These are phyloP conservation scores for Rhodeus uyekii DNA, from an alignment of 2,797 vertebrate genomes.

Conservation along the genomic window DNA sequence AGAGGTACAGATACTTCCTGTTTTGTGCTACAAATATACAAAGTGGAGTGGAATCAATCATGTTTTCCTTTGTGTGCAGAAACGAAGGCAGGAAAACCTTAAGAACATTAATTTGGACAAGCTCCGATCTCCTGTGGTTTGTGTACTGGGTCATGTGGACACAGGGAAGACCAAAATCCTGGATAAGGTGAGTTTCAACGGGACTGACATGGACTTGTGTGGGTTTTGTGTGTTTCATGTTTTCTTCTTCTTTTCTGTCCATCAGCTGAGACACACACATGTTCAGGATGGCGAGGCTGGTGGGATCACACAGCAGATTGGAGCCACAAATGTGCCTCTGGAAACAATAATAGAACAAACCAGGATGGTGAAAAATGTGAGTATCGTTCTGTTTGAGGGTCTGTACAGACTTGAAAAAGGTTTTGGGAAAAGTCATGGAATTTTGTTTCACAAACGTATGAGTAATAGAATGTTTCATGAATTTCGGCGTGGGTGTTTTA, in stretches of 20 bases:
- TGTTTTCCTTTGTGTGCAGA: conserved; percentile 70
- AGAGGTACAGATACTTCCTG: conserved; percentile 78
- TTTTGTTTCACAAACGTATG: no score
- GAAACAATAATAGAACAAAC: conserved; percentile 93
- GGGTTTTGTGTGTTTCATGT: neutral
- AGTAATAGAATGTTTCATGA: no score
- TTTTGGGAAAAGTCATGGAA: no score
- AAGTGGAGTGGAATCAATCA: no score
- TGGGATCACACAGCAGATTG: conserved; percentile 99
- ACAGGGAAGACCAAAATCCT: conserved; percentile 99
- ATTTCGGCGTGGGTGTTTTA: no score
- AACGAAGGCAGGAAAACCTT: conserved; percentile 87
- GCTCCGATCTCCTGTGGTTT: conserved; percentile 92
- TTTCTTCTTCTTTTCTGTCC: conserved; percentile 7
- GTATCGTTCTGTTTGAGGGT: conserved; percentile 51
- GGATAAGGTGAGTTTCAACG: conserved; percentile 85
- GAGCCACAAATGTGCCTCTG: conserved; percentile 95
- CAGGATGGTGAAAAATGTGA: conserved; percentile 96
- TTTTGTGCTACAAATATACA: neutral
- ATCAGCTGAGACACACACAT: conserved; percentile 89
- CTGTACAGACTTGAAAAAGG: neutral
- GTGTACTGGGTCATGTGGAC: conserved; percentile 96
- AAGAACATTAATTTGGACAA: conserved; percentile 84
- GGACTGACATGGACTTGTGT: neutral
- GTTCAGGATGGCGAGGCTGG: conserved; percentile 97